These are phyloP conservation scores for Chrysochloris asiatica DNA, from an alignment of 2,113 vertebrate species.

Conservation along the genomic window DNA sequence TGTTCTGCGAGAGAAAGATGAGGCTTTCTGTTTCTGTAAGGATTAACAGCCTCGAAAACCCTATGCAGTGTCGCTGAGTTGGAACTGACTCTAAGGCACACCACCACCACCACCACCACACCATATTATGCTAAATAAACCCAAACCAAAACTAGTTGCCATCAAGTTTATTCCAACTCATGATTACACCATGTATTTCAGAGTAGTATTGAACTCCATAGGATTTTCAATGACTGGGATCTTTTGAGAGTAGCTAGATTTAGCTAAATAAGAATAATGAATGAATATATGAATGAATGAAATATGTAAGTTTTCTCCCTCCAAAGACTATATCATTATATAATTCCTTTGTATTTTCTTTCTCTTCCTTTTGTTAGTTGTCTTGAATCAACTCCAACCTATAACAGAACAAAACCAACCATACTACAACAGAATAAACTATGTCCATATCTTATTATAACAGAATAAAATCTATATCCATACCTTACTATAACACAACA, in stretches of 20 bases:
- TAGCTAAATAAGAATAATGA: conserved; percentile 30
- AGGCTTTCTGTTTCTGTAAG: no score
- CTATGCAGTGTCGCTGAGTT: no score
- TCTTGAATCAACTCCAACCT: background rate
- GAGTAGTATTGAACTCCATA: background rate
- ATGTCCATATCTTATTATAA: background rate
- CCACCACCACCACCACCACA: no score
- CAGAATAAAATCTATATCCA: no score
- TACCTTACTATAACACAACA: background rate
- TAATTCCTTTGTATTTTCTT: background rate
- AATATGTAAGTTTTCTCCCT: background rate
- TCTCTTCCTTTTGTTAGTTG: background rate
- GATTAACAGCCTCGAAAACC: no score
- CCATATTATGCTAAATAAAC: conserved; percentile 10
- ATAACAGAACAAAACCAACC: no score
- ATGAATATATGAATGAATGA: conserved; percentile 18
- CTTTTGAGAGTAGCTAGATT: background rate
- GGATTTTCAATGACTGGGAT: background rate
- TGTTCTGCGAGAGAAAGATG: no score
- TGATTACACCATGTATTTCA: background rate
- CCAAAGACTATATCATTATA: background rate
- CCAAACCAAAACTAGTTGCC: background rate
- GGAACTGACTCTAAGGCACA: no score
- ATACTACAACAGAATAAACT: no score
- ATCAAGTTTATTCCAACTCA: background rate